phyloP scores from a whole-genome alignment of 2,113 vertebrate species.

The Zosterops lateralis region DNA sequence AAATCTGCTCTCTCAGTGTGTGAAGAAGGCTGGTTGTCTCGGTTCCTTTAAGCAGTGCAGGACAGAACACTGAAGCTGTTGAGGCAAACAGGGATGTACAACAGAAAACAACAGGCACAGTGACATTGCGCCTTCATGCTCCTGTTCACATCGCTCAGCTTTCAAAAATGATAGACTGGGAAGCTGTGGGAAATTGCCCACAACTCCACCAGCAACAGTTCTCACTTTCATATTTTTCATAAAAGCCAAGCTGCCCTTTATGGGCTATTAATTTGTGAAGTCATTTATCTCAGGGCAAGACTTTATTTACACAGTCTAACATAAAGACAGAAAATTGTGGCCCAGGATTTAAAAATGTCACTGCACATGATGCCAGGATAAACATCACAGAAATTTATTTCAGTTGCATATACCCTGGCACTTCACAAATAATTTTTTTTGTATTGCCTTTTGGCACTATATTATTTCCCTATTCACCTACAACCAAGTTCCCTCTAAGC shows the following conservation, averaged over 20 bases:
- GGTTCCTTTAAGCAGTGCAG: neutral
- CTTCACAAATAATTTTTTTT: neutral
- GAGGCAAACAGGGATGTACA: neutral
- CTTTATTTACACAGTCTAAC: neutral
- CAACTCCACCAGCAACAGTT: neutral
- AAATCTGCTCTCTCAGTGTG: neutral
- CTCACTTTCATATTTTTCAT: neutral
- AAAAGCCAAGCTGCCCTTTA: neutral
- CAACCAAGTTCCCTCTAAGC: neutral
- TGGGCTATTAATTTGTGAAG: slow-evolving; percentile 28
- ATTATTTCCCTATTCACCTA: neutral
- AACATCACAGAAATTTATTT: slow-evolving; percentile 17
- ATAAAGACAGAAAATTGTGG: neutral
- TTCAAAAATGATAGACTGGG: neutral
- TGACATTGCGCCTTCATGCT: neutral
- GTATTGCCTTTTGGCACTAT: neutral
- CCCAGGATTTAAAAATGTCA: neutral
- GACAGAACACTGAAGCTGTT: neutral
- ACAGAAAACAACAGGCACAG: neutral
- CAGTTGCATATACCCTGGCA: neutral
- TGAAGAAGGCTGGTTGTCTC: neutral
- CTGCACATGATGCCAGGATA: neutral
- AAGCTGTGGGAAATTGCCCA: neutral
- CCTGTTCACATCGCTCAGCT: neutral
- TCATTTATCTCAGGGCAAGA: neutral